phyloP scores from a whole-genome alignment of 2,888 invertebrate species.

The Xestia sexstrigata region DNA sequence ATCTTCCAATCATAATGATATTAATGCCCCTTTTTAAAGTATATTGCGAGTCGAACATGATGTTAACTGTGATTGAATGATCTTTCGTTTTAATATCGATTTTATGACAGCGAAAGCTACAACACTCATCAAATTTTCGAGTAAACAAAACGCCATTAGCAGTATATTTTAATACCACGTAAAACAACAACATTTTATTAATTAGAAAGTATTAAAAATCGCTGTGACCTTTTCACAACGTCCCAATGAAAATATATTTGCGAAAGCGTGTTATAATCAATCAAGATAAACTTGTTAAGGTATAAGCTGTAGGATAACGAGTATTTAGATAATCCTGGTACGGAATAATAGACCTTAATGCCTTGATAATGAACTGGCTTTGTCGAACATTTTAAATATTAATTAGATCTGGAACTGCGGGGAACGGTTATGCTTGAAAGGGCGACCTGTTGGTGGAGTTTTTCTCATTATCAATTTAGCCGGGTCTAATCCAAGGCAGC shows the following conservation, averaged over 20 bases:
- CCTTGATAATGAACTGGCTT: conserved; percentile 43
- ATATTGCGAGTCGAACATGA: background rate
- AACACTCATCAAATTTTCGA: conserved; percentile 2
- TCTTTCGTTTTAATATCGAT: background rate
- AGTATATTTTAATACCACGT: conserved; percentile 17
- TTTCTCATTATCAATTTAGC: conserved; percentile 9
- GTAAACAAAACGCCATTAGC: conserved; percentile 36
- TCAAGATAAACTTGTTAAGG: conserved; percentile 48
- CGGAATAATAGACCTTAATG: conserved; percentile 36
- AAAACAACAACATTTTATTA: conserved; percentile 35
- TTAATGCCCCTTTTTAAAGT: background rate
- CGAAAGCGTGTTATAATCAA: conserved; percentile 58
- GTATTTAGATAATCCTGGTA: conserved; percentile 42
- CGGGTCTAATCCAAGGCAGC: background rate
- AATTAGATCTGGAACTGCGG: conserved; percentile 32
- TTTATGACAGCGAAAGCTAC: conserved; percentile 28
- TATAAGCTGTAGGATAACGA: conserved; percentile 32
- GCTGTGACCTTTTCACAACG: conserved; percentile 46
- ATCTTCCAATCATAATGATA: background rate
- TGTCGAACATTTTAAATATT: conserved; percentile 43
- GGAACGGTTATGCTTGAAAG: background rate
- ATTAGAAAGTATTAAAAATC: conserved; percentile 64
- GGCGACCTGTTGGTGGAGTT: conserved; percentile 29
- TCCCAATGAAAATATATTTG: conserved; percentile 50
- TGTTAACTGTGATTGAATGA: background rate